Evolutionary conservation across 2,888 invertebrate species (phyloP).

Genomic region (Caenorhabditis wallacei): DNA sequence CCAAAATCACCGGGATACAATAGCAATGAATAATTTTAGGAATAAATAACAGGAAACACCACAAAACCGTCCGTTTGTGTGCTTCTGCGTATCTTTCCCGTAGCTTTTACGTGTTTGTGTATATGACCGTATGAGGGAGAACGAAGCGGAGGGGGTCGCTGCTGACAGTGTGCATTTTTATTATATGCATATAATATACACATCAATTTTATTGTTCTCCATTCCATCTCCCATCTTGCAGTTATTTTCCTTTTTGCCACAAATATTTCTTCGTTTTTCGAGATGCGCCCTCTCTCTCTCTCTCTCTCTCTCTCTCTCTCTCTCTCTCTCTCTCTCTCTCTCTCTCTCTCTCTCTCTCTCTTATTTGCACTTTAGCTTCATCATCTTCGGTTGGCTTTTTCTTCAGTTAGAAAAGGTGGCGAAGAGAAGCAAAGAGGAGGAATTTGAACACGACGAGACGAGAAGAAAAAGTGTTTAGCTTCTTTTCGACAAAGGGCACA

Average conservation of each 20-base stretch:
- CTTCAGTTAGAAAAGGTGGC: background rate
- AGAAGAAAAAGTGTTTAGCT: background rate
- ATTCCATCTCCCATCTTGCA: background rate
- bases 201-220: background rate
- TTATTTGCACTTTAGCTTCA: slow-evolving; percentile 56
- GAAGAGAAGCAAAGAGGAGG: background rate
- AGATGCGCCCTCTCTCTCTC: no score
- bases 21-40: no score
- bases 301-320: background rate
- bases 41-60: background rate
- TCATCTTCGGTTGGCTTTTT: slow-evolving; percentile 28
- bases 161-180: slow-evolving; percentile 25
- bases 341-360: no score
- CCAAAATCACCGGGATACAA: no score
- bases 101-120: background rate
- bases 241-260: background rate
- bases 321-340: no score
- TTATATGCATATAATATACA: slow-evolving; percentile 35
- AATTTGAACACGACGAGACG: background rate
- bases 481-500: background rate
- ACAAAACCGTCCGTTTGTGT: background rate
- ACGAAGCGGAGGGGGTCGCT: background rate
- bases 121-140: background rate
- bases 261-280: slow-evolving; percentile 1
- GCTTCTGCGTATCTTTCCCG: slow-evolving; percentile 19